Base-by-base conservation (phyloP, 1,140 invertebrate species). In the Paracyclopina nana region DNA sequence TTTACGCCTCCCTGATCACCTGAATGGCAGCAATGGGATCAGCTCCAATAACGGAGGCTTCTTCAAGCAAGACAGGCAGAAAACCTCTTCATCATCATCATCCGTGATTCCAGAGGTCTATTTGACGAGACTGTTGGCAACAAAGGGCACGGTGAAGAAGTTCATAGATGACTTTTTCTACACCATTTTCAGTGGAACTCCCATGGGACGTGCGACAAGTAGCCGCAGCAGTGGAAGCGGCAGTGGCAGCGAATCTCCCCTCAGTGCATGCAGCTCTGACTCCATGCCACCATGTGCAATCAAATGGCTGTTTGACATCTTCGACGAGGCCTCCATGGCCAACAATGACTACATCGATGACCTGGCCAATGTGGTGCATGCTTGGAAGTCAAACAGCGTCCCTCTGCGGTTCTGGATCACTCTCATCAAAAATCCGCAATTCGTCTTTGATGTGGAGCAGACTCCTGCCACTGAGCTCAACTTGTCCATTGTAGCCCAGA, bases 61-160 rank as follows among this genome's bases (percentile, higher is more conserved):
- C 50, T 45, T 53, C 68, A 38, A 52, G 55, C 80, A 85, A 60
- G 71, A 81, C 40, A 79, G 77, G 16, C 83, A 86, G 61, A 90
- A 87, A 73, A 8, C 82, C 82, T 6, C n/a, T n/a, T n/a, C n/a
- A n/a, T 6, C n/a, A n/a, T n/a, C n/a, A n/a, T n/a, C n/a, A n/a
- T n/a, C n/a, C n/a, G n/a, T n/a, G n/a, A 91, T 94, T 56, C 86
- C 88, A 1, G 88, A 95, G 69, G 91, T 94, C 62, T 94, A 90
- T 64, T 70, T 94, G 45, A 94, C 88, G 5, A 70, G 88, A 56
- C 66, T 94, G 12, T 65, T 95, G 1, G 91, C 88, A 22, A 91
- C 86, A 0, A 92, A 92, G 66, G 88, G 88, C 16, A 94, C 87
- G 6, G 79, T 95, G 43, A 86, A 94, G 62, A 91, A 94, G 62